phyloP scores from a whole-genome alignment of 2,888 invertebrate species.

The Andrena fulva region DNA sequence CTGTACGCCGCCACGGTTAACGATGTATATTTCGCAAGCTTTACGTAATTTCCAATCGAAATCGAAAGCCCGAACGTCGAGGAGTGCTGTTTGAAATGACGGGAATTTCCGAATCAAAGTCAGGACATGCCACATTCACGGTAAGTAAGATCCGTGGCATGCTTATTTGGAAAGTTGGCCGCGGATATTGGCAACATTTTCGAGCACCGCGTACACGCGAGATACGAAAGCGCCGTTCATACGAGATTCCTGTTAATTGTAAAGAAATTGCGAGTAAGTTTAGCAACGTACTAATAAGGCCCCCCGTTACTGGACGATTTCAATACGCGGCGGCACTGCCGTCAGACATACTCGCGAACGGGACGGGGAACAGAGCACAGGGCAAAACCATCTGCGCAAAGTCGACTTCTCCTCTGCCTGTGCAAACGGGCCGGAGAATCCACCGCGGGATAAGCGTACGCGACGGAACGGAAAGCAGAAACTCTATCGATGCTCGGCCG shows the following conservation, averaged over 20 bases:
- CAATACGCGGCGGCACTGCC: slow-evolving; percentile 20
- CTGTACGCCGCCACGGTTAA: neutral
- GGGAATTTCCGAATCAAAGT: neutral
- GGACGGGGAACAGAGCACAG: slow-evolving; percentile 36
- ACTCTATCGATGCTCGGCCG: slow-evolving; percentile 17
- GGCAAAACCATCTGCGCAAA: slow-evolving; percentile 49
- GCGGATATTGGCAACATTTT: slow-evolving; percentile 28
- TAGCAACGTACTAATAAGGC: slow-evolving; percentile 11
- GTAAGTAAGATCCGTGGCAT: slow-evolving; percentile 5
- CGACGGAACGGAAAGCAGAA: slow-evolving; percentile 33
- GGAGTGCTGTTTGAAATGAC: slow-evolving; percentile 5
- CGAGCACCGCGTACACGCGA: neutral
- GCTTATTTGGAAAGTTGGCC: slow-evolving; percentile 41
- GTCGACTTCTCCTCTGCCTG: slow-evolving; percentile 17
- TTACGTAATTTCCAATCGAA: slow-evolving; percentile 34
- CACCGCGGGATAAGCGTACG: neutral
- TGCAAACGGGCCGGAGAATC: neutral
- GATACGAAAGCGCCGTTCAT: neutral
- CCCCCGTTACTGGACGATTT: slow-evolving; percentile 7
- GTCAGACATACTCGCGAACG: slow-evolving; percentile 31
- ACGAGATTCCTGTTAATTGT: neutral
- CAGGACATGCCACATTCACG: neutral
- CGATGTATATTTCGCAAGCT: slow-evolving; percentile 39
- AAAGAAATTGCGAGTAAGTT: neutral
- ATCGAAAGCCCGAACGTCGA: neutral